Evolutionary conservation across 1,140 invertebrate species (phyloP), one percentile per base, ranked within the genome.

Genomic region (Solen grandis): DNA sequence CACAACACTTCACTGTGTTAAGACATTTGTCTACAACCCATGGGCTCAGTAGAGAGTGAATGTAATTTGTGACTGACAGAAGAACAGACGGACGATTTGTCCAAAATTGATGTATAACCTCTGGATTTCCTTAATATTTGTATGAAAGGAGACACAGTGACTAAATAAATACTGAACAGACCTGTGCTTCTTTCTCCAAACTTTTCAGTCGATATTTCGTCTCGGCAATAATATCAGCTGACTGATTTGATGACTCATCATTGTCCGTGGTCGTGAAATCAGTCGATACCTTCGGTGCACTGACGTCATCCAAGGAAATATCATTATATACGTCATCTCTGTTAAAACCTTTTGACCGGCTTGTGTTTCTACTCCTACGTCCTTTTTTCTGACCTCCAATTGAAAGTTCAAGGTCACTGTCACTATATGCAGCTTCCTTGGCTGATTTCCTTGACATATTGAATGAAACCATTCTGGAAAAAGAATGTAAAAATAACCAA

Each of bases 131-230:
- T n/a, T n/a, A n/a, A n/a, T n/a, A n/a, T n/a, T n/a, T n/a, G n/a
- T n/a, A n/a, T n/a, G n/a, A n/a, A n/a, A n/a, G n/a, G n/a, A n/a
- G n/a, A n/a, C n/a, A n/a, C n/a, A n/a, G n/a, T n/a, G n/a, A n/a
- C n/a, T n/a, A n/a, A n/a, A n/a, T n/a, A n/a, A n/a, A n/a, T n/a
- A n/a, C n/a, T n/a, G n/a, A n/a, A n/a, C n/a, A 8, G 57, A 91
- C 90, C 84, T 89, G 83, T 14, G 89, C 90, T 65, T 91, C 90
- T 70, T 85, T 90, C 59, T 91, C 90, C 55, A 91, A 73, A 77
- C 76, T 90, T 59, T 85, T 86, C 16, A 91, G 81, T 72, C 90
- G 84, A 65, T 90, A 88, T 81, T 88, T 90, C 36, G 89, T 84
- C 46, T 90, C 85, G 31, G 88, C 87, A 36, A 91, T 83, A 65